Percentiles rank a stretch among this genome's conserved stretches.
These are phyloP conservation scores for Penaeus vannamei DNA, from an alignment of 1,140 invertebrate species.

Conservation along the genomic window DNA sequence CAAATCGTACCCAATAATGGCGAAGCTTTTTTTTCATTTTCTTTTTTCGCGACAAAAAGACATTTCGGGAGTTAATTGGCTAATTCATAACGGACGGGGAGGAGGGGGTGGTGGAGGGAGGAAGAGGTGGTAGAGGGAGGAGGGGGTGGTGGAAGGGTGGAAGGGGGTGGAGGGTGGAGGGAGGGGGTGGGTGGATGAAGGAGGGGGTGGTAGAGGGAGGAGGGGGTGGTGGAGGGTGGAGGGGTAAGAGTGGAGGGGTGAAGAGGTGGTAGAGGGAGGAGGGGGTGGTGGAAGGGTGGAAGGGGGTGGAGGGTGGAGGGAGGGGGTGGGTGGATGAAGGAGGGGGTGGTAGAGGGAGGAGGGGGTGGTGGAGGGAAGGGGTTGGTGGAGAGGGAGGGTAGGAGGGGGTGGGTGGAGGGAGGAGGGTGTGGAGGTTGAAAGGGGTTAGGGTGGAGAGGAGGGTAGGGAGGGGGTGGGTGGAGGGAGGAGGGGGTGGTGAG, in stretches of 20 bases:
- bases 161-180: neutral
- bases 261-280: neutral
- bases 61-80: neutral
- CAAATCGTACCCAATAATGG: too few species aligned
- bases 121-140: neutral
- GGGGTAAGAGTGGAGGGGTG: neutral
- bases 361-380: neutral
- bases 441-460: too few species aligned
- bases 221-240: neutral
- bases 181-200: too few species aligned
- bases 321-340: too few species aligned
- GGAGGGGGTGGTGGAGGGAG: neutral
- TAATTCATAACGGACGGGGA: neutral
- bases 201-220: neutral
- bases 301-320: neutral
- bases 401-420: too few species aligned
- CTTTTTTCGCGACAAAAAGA: too few species aligned
- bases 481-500: neutral
- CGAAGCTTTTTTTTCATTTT: too few species aligned
- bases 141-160: neutral
- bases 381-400: neutral
- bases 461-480: too few species aligned
- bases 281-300: neutral
- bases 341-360: neutral
- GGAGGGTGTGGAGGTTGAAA: too few species aligned